phyloP scores from a whole-genome alignment of 1,140 invertebrate genomes.

The Zaprionus ghesquierei region DNA sequence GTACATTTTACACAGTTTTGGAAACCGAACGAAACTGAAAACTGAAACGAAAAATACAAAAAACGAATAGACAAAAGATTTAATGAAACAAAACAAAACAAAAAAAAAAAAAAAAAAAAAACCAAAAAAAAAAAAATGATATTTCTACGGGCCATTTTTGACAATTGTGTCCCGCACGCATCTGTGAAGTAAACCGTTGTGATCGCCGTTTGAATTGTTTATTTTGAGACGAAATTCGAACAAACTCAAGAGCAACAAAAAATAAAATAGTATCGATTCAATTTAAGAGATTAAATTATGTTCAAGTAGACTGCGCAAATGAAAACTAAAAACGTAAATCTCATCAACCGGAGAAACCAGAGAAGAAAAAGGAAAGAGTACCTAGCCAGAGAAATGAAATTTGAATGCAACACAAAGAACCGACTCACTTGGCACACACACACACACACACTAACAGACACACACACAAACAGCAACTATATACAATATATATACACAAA shows the following conservation, averaged over 20 bases:
- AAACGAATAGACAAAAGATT: conserved; percentile 8
- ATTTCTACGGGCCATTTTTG: conserved; percentile 68
- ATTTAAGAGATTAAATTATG: conserved; percentile 41
- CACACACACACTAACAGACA: background rate
- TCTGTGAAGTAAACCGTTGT: conserved; percentile 79
- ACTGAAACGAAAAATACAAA: background rate
- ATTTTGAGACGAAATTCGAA: conserved; percentile 45
- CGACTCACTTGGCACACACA: conserved; percentile 2
- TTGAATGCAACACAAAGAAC: conserved; percentile 29
- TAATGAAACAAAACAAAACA: conserved; percentile 17
- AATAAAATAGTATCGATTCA: conserved; percentile 26
- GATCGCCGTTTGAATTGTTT: conserved; percentile 71
- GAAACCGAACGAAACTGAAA: conserved; percentile 4
- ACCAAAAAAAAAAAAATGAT: conserved; percentile 26
- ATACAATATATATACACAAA: background rate
- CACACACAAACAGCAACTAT: background rate
- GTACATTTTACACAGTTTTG: conserved; percentile 24
- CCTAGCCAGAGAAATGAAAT: conserved; percentile 2
- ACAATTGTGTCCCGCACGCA: conserved; percentile 65
- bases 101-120: conserved; percentile 24
- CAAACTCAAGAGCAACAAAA: conserved; percentile 29
- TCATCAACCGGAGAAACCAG: conserved; percentile 1
- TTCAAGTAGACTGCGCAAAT: conserved; percentile 17
- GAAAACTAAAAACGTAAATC: conserved; percentile 4
- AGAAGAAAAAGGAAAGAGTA: conserved; percentile 20